Base-by-base conservation (phyloP, 2,888 invertebrate species). In the Drosophila mercatorum region DNA sequence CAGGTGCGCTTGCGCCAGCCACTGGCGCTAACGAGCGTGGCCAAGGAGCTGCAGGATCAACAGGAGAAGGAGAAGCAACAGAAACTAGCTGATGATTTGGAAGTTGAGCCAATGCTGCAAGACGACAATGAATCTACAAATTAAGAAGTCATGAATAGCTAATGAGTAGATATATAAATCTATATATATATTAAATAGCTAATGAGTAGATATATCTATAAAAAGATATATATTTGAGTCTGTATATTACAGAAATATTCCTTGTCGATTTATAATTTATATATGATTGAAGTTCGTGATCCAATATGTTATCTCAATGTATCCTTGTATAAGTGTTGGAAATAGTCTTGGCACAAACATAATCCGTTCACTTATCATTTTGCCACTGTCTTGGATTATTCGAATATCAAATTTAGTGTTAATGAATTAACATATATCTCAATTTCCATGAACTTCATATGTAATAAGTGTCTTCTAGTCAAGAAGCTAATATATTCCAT, bases 1-100 rank as follows among this genome's bases (percentile, higher is more conserved):
- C 72, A 81, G 46, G 56, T 92, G 14, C 77, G 90, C 2, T 72
- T 46, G 10, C 88, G 91, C 0, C 65, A 83, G 4, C 68, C 76
- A 0, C 34, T 58, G 12, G 88, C 84, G 0, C 56, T 92, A 8
- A 72, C 72, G 4, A 69, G 65, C 26, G 78, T 88, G 0, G 56
- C 78, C 4, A 38, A 70, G 6, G 44, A 60, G 0, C 43, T 75
- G 31, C 49, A 62, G 34, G 14, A 44, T 2, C 43, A 46, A 8
- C 31, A 56, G 17, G 31, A 56, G 8, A 6, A 36, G 36, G 22
- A 38, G 2, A 40, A 68, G 12, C 52, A 64, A 14, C 36, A 64
- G 55, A 11, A 34, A 1, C 31, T 11, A 34, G 1, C 31, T 1
- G 28, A 60, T 17, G 41, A 53, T 14, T 17, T 3, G 5, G 55